Percentiles rank a stretch among this genome's conserved stretches.
Evolutionary conservation across 2,113 vertebrate genomes (phyloP).

Genomic region (Machaerirhynchus nigripectus): DNA sequence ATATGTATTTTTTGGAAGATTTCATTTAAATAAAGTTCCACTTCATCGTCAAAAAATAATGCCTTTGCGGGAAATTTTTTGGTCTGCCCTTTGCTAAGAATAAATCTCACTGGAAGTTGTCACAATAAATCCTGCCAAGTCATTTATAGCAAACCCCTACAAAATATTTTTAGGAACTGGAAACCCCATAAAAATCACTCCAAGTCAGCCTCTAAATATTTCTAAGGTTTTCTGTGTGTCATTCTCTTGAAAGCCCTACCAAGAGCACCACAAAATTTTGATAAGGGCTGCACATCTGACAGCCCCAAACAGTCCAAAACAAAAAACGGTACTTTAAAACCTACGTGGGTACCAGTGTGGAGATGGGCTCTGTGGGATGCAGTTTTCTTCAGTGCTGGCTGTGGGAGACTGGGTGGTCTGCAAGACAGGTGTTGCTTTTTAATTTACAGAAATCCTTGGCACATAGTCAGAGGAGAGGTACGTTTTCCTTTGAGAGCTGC

Average conservation of each 20-base stretch:
- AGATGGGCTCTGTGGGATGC: background rate
- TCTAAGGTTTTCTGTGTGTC: background rate
- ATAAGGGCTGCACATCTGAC: background rate
- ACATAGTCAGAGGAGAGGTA: background rate
- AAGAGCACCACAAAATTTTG: background rate
- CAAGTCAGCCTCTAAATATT: background rate
- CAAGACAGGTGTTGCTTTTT: background rate
- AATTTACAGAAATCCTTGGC: background rate
- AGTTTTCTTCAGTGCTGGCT: background rate
- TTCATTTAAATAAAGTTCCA: background rate
- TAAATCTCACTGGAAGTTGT: background rate
- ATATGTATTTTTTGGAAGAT: background rate
- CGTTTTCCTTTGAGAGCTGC: background rate
- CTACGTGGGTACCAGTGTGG: accelerated
- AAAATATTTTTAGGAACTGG: background rate
- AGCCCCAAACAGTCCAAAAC: background rate
- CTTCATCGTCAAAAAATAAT: background rate
- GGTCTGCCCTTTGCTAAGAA: background rate
- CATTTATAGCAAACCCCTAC: background rate
- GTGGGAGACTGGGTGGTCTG: background rate
- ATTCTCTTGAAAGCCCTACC: background rate
- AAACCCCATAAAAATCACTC: background rate
- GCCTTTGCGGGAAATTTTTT: background rate
- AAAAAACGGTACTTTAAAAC: accelerated
- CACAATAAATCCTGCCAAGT: background rate